phyloP scores from a whole-genome alignment of 2,888 invertebrate genomes.

The Frankliniella fusca region DNA sequence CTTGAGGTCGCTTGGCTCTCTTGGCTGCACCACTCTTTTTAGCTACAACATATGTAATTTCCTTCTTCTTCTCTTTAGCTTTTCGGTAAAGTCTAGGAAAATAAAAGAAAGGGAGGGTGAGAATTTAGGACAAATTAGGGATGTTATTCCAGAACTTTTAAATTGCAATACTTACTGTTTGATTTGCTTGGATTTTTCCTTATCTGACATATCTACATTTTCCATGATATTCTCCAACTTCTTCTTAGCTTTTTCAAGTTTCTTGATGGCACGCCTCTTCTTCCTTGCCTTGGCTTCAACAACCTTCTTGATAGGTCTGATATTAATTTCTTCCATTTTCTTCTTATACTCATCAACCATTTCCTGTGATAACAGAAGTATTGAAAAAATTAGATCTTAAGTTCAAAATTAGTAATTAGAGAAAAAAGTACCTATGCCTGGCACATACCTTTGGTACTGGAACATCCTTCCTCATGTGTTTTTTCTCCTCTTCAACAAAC shows the following conservation, averaged over 20 bases:
- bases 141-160: background rate
- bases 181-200: constrained; percentile 90
- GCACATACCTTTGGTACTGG: constrained; percentile 72
- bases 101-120: constrained; percentile 35
- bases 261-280: constrained; percentile 81
- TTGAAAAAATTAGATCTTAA: constrained; percentile 27
- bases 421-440: constrained; percentile 7
- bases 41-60: constrained; percentile 88
- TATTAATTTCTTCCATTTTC: constrained; percentile 79
- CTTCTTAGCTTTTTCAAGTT: constrained; percentile 90
- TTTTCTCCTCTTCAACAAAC: constrained; percentile 91
- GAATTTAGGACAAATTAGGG: background rate
- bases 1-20: constrained; percentile 71
- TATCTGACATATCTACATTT: constrained; percentile 80
- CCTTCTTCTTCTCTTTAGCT: constrained; percentile 79
- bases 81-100: constrained; percentile 78
- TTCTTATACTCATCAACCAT: constrained; percentile 81
- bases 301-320: constrained; percentile 94
- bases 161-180: constrained; percentile 61
- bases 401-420: constrained; percentile 27
- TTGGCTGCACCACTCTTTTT: constrained; percentile 80
- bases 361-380: constrained; percentile 52
- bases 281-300: constrained; percentile 97
- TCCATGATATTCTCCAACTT: constrained; percentile 92
- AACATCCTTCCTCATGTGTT: constrained; percentile 77